These are phyloP conservation scores for Rhincodon typus DNA, from an alignment of 2,797 vertebrate species.

Conservation along the genomic window DNA sequence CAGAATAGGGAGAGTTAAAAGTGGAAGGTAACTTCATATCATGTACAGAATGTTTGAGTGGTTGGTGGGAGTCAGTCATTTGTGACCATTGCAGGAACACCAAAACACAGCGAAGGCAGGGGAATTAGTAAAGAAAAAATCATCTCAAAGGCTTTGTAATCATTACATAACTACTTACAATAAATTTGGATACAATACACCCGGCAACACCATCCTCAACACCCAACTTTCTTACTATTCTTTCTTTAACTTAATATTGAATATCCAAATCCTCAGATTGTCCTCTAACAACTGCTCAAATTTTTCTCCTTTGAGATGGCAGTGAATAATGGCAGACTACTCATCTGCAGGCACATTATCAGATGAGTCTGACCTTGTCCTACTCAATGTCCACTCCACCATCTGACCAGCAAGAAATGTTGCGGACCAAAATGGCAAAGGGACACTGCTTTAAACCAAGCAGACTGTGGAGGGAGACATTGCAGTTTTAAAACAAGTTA, in stretches of 20 bases:
- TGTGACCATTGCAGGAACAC: background rate
- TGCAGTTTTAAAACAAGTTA: no score
- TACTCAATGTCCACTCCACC: background rate
- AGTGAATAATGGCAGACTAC: background rate
- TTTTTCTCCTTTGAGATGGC: background rate
- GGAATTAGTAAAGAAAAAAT: background rate
- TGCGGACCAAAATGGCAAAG: no score
- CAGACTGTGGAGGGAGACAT: no score
- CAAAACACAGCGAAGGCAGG: background rate
- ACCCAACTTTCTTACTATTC: background rate
- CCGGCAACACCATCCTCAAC: no score
- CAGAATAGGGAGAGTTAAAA: background rate
- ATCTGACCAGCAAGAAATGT: background rate
- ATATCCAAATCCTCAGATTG: background rate
- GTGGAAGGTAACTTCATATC: background rate
- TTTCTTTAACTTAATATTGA: no score
- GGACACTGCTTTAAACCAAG: no score
- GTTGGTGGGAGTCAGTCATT: background rate
- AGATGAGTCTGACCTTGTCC: background rate
- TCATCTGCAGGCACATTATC: background rate
- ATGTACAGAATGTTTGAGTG: background rate
- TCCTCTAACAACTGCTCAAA: background rate
- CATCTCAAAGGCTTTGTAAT: background rate
- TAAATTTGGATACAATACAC: background rate
- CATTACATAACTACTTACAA: background rate